phyloP scores from a whole-genome alignment of 2,797 vertebrate species.

The Aphelocoma californica region DNA sequence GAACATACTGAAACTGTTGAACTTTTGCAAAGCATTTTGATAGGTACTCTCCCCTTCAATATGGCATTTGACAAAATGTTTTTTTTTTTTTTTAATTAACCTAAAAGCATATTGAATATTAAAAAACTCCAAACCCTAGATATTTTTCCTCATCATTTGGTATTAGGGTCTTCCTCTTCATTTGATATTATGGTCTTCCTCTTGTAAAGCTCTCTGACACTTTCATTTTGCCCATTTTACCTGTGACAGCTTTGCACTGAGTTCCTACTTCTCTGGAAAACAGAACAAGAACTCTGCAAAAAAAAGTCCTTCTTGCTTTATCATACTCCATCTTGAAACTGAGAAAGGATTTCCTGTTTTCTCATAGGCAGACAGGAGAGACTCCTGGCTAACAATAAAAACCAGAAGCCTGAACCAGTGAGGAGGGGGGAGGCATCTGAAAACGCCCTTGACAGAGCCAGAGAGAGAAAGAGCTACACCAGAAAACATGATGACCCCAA shows the following conservation, averaged over 20 bases:
- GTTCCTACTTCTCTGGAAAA: not conserved
- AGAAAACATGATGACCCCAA: not conserved
- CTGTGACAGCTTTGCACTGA: not conserved
- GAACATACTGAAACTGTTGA: not conserved
- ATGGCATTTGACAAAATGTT: not conserved
- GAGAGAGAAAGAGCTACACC: not conserved
- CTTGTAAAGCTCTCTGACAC: not conserved
- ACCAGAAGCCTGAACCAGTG: not conserved
- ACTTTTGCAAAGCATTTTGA: not conserved
- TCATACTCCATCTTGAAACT: not conserved
- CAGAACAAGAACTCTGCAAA: not conserved
- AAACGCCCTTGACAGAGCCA: not conserved
- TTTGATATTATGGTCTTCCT: not conserved
- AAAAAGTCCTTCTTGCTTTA: not conserved
- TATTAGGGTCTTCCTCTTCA: not conserved
- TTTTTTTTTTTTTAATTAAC: not conserved
- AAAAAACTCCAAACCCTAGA: fast-evolving
- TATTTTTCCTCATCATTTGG: not conserved
- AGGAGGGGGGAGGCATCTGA: not conserved
- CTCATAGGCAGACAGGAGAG: not conserved
- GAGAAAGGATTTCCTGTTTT: not conserved
- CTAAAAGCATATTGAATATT: not conserved
- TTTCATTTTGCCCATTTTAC: not conserved
- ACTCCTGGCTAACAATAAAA: not conserved
- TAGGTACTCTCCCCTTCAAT: not conserved